phyloP scores from a whole-genome alignment of 1,140 invertebrate species.

The Bombus consobrinus region DNA sequence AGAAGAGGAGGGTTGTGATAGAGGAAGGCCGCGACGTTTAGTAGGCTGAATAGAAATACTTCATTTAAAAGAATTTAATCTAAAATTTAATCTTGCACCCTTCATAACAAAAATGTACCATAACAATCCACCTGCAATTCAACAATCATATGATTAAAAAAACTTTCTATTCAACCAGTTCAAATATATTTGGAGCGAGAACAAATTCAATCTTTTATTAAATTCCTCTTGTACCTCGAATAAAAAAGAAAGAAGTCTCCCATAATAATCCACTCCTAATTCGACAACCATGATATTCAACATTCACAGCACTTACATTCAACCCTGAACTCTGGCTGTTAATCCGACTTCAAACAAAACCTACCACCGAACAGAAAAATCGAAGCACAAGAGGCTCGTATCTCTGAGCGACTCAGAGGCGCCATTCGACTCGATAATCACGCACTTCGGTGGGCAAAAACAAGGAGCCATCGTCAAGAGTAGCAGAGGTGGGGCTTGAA shows the following conservation, averaged over 20 bases:
- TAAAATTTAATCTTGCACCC: no score
- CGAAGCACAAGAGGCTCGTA: neutral
- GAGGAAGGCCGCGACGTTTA: neutral
- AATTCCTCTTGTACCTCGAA: neutral
- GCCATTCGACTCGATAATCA: conserved; percentile 28
- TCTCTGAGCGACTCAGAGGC: conserved; percentile 15
- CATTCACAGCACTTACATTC: neutral
- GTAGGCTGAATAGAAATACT: neutral
- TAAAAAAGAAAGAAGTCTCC: neutral
- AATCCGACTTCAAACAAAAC: conserved; percentile 6
- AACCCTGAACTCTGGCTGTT: neutral
- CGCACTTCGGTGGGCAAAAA: conserved; percentile 20
- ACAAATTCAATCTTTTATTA: neutral
- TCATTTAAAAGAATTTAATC: no score
- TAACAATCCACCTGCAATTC: neutral
- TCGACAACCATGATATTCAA: neutral
- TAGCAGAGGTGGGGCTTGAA: neutral
- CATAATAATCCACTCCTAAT: neutral
- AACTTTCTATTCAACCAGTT: neutral
- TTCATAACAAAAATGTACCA: no score
- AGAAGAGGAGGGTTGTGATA: no score
- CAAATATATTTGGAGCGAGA: neutral
- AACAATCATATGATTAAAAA: neutral
- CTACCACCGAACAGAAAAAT: neutral
- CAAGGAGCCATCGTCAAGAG: neutral